phyloP scores from a whole-genome alignment of 2,888 invertebrate genomes.

The Abscondita cerata region DNA sequence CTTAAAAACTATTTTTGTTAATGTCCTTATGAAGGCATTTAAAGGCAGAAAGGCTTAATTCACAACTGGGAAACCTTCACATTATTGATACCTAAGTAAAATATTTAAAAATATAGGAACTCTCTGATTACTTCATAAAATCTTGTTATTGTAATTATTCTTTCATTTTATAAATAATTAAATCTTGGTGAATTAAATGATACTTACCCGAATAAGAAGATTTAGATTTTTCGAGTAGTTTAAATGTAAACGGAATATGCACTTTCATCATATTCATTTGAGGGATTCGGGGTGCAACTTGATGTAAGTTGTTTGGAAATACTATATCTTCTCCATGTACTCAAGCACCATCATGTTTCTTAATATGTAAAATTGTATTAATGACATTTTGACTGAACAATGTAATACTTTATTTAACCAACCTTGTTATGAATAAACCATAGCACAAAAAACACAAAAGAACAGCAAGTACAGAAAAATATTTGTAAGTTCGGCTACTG shows the following conservation, averaged over 20 bases:
- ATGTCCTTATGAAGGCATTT: no score
- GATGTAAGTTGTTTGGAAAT: conserved; percentile 59
- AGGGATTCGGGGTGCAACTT: conserved; percentile 68
- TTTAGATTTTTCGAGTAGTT: conserved; percentile 73
- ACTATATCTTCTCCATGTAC: conserved; percentile 73
- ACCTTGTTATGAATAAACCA: conserved; percentile 80
- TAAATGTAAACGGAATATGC: conserved; percentile 83
- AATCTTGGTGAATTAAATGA: not conserved
- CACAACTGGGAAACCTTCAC: no score
- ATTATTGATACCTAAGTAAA: no score
- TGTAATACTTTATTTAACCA: conserved; percentile 7
- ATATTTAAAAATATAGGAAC: no score
- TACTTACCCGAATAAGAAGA: conserved; percentile 75
- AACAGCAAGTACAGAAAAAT: conserved; percentile 77
- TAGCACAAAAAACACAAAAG: conserved; percentile 76
- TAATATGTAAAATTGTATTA: not conserved
- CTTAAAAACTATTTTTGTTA: no score
- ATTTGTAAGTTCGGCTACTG: conserved; percentile 77
- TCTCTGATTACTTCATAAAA: no score
- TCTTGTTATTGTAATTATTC: no score
- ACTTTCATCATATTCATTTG: conserved; percentile 85
- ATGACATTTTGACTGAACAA: not conserved
- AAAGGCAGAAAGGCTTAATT: no score
- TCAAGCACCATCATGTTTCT: conserved; percentile 81
- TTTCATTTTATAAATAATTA: no score